Evolutionary conservation across 1,140 invertebrate species (phyloP).

Genomic region (Drosophila kohkoa): DNA sequence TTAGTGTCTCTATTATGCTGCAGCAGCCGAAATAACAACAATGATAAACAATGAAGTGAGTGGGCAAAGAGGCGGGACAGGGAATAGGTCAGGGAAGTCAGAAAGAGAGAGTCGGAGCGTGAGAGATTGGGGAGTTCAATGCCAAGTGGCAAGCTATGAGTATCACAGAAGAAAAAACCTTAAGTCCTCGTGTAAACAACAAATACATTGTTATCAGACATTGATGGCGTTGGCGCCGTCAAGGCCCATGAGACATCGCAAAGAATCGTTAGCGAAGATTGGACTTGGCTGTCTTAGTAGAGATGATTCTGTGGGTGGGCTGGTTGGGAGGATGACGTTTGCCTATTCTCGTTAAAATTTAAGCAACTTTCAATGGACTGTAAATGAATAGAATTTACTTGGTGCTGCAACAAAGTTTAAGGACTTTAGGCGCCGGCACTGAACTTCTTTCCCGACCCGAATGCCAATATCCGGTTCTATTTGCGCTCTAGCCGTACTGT

Average conservation of each 20-base stretch:
- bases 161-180: slow-evolving; percentile 55
- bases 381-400: slow-evolving; percentile 59
- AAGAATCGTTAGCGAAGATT: slow-evolving; percentile 44
- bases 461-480: slow-evolving; percentile 46
- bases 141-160: slow-evolving; percentile 44
- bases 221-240: slow-evolving; percentile 59
- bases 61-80: slow-evolving; percentile 18
- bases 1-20: slow-evolving; percentile 68
- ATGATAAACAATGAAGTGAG: slow-evolving; percentile 46
- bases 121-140: slow-evolving; percentile 17
- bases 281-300: slow-evolving; percentile 25
- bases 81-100: slow-evolving; percentile 8
- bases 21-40: slow-evolving; percentile 45
- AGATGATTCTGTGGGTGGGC: background rate
- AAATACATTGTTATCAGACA: slow-evolving; percentile 62
- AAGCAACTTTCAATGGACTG: slow-evolving; percentile 75
- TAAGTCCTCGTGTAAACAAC: slow-evolving; percentile 64
- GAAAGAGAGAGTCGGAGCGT: no score
- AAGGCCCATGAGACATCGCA: slow-evolving; percentile 34
- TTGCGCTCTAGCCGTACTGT: slow-evolving; percentile 13
- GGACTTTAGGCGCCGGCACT: slow-evolving; percentile 35
- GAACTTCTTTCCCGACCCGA: slow-evolving; percentile 18
- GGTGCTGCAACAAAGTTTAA: slow-evolving; percentile 36
- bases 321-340: background rate
- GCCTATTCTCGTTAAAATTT: slow-evolving; percentile 70